Evolutionary conservation across 2,113 vertebrate genomes (phyloP).

Genomic region (Pipa parva): DNA sequence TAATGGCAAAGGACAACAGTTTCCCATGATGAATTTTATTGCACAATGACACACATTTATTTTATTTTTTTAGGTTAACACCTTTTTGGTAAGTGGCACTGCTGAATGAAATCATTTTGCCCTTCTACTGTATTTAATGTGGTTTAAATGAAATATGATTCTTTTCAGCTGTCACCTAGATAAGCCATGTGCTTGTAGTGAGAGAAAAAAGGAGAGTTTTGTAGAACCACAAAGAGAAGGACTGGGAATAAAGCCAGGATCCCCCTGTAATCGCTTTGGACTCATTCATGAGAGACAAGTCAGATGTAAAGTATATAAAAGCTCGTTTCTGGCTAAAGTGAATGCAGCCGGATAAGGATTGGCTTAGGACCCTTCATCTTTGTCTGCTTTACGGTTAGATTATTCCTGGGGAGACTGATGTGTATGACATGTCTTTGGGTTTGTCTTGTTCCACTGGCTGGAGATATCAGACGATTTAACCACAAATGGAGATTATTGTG

Average conservation of each 20-base stretch:
- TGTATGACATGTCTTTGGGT: not conserved
- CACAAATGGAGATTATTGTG: not conserved
- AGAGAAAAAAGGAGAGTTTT: conserved; percentile 26
- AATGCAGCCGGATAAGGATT: not conserved
- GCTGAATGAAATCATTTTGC: conserved; percentile 23
- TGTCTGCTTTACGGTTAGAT: conserved; percentile 4
- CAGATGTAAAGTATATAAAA: conserved; percentile 22
- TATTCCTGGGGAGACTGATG: not conserved
- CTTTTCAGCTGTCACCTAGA: conserved; percentile 42
- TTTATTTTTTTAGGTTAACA: conserved; percentile 16
- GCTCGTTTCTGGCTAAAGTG: conserved; percentile 1
- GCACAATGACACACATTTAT: not conserved
- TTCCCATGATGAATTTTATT: conserved; percentile 26
- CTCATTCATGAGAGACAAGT: conserved; percentile 33
- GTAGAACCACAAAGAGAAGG: conserved; percentile 24
- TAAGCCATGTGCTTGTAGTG: conserved; percentile 38
- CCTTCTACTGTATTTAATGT: conserved; percentile 33
- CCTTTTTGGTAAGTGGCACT: conserved; percentile 16
- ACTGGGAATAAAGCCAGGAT: conserved; percentile 34
- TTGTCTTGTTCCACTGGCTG: not conserved
- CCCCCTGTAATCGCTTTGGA: conserved; percentile 31
- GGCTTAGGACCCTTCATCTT: conserved; percentile 1
- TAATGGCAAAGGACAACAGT: not conserved
- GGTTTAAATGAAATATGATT: conserved; percentile 38
- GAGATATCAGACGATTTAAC: not conserved